Evolutionary conservation across 2,797 vertebrate species (phyloP).

Genomic region (Spinus olivaceus): DNA sequence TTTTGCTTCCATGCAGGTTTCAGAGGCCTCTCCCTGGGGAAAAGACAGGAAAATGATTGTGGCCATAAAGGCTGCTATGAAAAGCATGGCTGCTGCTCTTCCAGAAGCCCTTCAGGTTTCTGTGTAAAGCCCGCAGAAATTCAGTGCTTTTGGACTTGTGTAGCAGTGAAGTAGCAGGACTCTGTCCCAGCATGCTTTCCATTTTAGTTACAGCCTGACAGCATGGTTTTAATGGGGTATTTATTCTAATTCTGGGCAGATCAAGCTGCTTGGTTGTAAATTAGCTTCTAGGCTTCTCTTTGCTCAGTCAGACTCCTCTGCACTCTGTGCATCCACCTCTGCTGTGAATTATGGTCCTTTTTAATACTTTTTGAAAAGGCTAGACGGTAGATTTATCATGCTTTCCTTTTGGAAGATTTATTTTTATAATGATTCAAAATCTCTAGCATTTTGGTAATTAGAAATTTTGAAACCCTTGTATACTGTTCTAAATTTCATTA

Average conservation of each 20-base stretch:
- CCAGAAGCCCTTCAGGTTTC: neutral
- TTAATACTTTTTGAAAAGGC: neutral
- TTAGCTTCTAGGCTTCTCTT: neutral
- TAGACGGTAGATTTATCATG: neutral
- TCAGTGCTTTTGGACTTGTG: neutral
- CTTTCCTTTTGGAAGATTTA: neutral
- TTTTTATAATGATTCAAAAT: neutral
- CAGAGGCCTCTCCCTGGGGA: neutral
- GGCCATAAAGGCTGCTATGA: neutral
- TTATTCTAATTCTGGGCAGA: neutral
- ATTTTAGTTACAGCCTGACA: neutral
- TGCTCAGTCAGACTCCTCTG: neutral
- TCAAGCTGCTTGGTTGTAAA: neutral
- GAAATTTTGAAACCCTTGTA: neutral
- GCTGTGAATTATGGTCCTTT: neutral
- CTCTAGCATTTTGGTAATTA: neutral
- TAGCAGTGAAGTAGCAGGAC: neutral
- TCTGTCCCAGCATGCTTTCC: neutral
- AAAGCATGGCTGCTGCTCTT: neutral
- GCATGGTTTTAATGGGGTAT: neutral
- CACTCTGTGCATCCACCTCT: neutral
- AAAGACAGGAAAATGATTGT: neutral
- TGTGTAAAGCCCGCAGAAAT: neutral
- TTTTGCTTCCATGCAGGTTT: neutral
- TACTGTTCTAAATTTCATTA: neutral